A percentile compares a stretch with the other conserved stretches of the same genome.
phyloP scores from a whole-genome alignment of 1,140 invertebrate species.

The Drosophila micromelanica region DNA sequence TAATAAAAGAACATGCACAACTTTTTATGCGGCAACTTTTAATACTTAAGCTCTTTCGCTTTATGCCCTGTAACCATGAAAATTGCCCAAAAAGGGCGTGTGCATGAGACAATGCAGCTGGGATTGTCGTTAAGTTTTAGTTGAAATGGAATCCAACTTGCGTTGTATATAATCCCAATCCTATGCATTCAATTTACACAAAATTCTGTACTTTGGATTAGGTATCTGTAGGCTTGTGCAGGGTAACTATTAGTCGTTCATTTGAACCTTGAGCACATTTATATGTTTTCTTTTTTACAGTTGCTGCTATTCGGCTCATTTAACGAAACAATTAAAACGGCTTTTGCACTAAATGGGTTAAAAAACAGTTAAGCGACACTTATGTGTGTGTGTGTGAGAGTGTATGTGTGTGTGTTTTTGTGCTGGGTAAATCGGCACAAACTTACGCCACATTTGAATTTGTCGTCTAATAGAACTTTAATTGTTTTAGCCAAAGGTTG shows the following conservation, averaged over 20 bases:
- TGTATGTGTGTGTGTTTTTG: constrained; percentile 13
- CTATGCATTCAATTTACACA: no score
- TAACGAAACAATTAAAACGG: constrained; percentile 80
- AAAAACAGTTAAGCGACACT: constrained; percentile 47
- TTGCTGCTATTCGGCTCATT: constrained; percentile 55
- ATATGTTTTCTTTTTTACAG: constrained; percentile 19
- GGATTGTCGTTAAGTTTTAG: not conserved
- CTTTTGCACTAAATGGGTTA: constrained; percentile 58
- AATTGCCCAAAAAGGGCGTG: not conserved
- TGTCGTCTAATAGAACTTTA: constrained; percentile 80
- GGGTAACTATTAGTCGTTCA: not conserved
- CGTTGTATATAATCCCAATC: no score
- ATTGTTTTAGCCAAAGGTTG: constrained; percentile 70
- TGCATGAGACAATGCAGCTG: not conserved
- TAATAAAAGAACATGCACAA: constrained; percentile 58
- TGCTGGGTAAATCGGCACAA: constrained; percentile 9
- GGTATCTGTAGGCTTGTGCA: not conserved
- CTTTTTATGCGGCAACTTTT: constrained; percentile 35
- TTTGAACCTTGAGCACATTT: not conserved
- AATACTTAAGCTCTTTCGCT: constrained; percentile 13
- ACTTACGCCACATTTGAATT: constrained; percentile 64
- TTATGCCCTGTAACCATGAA: constrained; percentile 12
- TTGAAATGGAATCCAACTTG: not conserved
- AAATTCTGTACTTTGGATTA: no score
- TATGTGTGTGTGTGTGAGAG: constrained; percentile 20